Base-by-base conservation (phyloP, 2,113 vertebrate species). In the Cryptomyrus ogoouensis region DNA sequence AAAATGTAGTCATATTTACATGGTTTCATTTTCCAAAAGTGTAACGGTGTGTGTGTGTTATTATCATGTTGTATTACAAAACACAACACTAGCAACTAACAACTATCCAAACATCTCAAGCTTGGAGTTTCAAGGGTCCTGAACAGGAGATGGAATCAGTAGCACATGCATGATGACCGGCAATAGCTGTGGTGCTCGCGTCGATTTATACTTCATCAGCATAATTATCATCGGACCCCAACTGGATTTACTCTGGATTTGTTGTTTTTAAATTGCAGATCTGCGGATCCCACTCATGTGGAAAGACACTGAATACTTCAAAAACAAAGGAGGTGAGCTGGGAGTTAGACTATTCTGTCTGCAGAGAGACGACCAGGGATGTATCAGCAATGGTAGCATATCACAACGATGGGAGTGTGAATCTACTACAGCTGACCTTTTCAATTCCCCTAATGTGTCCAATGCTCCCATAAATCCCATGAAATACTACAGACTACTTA, bases 271-370 rank as follows among this genome's bases (percentile, higher is more conserved):
- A 31, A 15, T 94, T 92, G 31, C 94, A 99, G 98, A 99, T 93
- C 95, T 98, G n/a, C 97, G 98, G 89, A 98, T 98, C 91, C 98
- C 98, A 17, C 96, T 98, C 91, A 99, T 98, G 97, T 99, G 98
- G 98, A 99, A 98, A 94, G 98, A 98, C 95, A 99, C 97, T 0
- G 98, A 98, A 88, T 98, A 99, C 93, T 99, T 99, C 95, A 98
- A 97, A 94, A 98, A 99, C 95, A 98, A 99, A 95, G 98, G 98
- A 90, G 98, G 98, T 98, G 91, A 97, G 96, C 90, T 66, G 50
- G 31, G 39, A 31, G 44, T 49, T n/a, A 3, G 44, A 49, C 9
- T 27, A 5, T 12, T 47, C 42, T 88, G 17, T 39, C 7, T 88
- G 31, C 52, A 56, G 86, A 27, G 84, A 24, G 84, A 50, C 0